phyloP scores from a whole-genome alignment of 2,113 vertebrate genomes.

The Salminus brasiliensis region DNA sequence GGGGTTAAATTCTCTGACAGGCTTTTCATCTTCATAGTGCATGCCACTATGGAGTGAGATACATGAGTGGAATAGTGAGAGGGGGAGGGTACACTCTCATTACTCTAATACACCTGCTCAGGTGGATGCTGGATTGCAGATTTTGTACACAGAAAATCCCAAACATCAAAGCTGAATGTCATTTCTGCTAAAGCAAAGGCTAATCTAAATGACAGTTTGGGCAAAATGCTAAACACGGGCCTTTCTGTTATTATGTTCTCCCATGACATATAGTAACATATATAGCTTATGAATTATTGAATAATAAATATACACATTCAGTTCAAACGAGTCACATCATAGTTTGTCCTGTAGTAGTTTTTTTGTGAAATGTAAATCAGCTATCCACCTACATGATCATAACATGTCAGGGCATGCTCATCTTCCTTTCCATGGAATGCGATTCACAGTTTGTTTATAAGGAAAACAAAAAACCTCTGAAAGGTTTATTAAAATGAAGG shows the following conservation, averaged over 20 bases:
- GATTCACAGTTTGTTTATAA: neutral
- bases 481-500: neutral
- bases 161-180: too few species aligned
- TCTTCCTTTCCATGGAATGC: neutral
- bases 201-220: neutral
- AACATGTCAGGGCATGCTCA: neutral
- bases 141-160: neutral
- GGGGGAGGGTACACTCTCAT: neutral
- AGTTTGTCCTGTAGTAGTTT: too few species aligned
- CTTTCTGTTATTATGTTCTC: too few species aligned
- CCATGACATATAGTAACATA: too few species aligned
- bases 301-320: too few species aligned
- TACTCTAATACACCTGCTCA: neutral
- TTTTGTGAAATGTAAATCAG: too few species aligned
- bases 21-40: conserved; percentile 3
- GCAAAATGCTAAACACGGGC: neutral
- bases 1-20: neutral
- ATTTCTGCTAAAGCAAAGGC: neutral
- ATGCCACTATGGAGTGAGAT: neutral
- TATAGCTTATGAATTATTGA: too few species aligned
- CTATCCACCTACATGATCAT: neutral
- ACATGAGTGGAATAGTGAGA: neutral
- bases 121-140: neutral
- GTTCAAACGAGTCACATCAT: too few species aligned
- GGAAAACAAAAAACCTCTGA: neutral